A percentile compares a stretch with the other conserved stretches of the same genome.
Evolutionary conservation across 2,113 vertebrate species (phyloP).

Genomic region (Actenoides lindsayi): DNA sequence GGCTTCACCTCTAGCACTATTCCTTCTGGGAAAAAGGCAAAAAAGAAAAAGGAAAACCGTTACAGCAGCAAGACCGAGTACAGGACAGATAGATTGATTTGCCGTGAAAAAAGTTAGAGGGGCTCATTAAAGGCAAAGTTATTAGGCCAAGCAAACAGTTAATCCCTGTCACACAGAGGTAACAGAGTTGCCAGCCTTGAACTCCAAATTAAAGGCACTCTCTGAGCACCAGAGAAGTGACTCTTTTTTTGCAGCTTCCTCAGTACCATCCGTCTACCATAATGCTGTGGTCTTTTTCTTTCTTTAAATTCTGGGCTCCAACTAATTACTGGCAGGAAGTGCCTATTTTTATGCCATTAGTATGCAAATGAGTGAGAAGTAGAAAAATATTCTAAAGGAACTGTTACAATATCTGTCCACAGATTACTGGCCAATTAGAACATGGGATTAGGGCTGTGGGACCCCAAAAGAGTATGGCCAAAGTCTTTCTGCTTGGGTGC

Average conservation of each 20-base stretch:
- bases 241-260: conserved; percentile 70
- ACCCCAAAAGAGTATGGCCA: conserved; percentile 61
- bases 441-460: conserved; percentile 52
- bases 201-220: conserved; percentile 65
- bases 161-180: conserved; percentile 69
- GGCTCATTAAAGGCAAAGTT: conserved; percentile 65
- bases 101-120: conserved; percentile 13
- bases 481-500: conserved; percentile 64
- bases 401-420: conserved; percentile 73
- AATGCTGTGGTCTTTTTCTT: conserved; percentile 69
- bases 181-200: conserved; percentile 64
- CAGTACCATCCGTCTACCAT: conserved; percentile 71
- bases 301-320: conserved; percentile 71
- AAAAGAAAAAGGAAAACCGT: not conserved
- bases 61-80: not conserved
- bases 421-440: conserved; percentile 73
- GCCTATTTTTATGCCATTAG: conserved; percentile 75
- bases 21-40: not conserved
- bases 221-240: conserved; percentile 56
- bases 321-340: conserved; percentile 76
- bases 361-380: conserved; percentile 73
- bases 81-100: conserved; percentile 41
- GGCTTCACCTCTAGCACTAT: not conserved
- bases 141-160: conserved; percentile 67
- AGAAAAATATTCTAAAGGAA: conserved; percentile 76